Evolutionary conservation across 2,113 vertebrate species (phyloP).

Genomic region (Triplophysa rosa): DNA sequence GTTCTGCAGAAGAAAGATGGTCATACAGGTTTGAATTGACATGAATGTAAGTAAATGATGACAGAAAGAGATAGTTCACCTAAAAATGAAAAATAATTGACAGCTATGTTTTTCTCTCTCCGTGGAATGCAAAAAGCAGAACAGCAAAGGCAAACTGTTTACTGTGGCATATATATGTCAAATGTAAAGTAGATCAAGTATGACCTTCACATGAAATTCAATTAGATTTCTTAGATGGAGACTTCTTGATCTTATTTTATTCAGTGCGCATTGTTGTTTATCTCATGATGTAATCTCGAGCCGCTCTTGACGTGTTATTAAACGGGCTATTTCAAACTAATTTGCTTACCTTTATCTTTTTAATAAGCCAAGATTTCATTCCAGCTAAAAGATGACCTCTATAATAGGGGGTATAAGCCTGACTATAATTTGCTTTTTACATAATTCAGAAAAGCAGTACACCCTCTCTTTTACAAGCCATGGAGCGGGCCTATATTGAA

Average conservation of each 20-base stretch:
- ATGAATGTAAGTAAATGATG: too few species aligned
- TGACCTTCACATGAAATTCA: constrained; percentile 17
- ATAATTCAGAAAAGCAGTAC: constrained; percentile 3
- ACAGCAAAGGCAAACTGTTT: neutral
- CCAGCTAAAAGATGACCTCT: constrained; percentile 36
- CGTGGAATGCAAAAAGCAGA: neutral
- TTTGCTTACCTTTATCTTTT: constrained; percentile 45
- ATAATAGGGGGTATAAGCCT: constrained; percentile 19
- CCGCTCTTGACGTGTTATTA: constrained; percentile 25
- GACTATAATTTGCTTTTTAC: constrained; percentile 31
- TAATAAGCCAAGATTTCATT: constrained; percentile 33
- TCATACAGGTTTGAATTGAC: too few species aligned
- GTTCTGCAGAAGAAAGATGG: too few species aligned
- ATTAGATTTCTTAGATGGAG: constrained; percentile 5
- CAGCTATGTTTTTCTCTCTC: neutral
- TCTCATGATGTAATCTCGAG: constrained; percentile 22
- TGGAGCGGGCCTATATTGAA: neutral
- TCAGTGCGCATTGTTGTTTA: constrained; percentile 21
- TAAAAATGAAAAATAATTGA: too few species aligned
- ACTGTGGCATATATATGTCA: neutral
- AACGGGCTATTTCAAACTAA: constrained; percentile 33
- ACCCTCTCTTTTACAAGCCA: constrained; percentile 2
- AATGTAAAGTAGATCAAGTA: neutral
- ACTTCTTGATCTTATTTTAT: constrained; percentile 8
- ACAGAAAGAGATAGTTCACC: too few species aligned